Percentiles rank a stretch among this genome's conserved stretches.
These are phyloP conservation scores for Tipula helvola DNA, from an alignment of 2,888 invertebrate genomes.

Conservation along the genomic window DNA sequence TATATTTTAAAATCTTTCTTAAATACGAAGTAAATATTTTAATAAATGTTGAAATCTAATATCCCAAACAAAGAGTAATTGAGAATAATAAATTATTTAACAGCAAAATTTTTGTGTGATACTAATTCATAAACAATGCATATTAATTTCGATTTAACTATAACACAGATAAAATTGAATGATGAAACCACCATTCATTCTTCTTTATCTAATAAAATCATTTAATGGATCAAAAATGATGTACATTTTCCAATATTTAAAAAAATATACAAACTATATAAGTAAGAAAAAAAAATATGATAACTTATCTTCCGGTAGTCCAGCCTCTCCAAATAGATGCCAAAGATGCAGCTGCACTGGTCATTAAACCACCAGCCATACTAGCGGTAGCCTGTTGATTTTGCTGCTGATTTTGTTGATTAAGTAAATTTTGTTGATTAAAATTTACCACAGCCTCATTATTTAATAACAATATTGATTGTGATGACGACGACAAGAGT, in stretches of 20 bases:
- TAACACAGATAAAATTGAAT: background rate
- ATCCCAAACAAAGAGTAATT: too few relatives aligned
- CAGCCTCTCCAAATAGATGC: constrained; percentile 70
- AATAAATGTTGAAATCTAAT: too few relatives aligned
- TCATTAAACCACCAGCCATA: constrained; percentile 61
- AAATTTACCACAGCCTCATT: constrained; percentile 19
- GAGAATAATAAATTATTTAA: too few relatives aligned
- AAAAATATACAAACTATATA: background rate
- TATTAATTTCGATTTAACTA: background rate
- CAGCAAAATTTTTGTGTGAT: too few relatives aligned
- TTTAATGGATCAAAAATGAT: background rate
- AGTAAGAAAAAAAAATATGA: background rate
- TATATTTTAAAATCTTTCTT: too few relatives aligned
- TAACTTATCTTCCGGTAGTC: constrained; percentile 30
- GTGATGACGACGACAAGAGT: background rate
- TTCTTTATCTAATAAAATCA: background rate
- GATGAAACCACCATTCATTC: background rate
- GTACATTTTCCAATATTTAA: background rate
- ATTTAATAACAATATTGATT: constrained; percentile 6
- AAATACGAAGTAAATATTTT: too few relatives aligned
- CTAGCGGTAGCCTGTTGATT: constrained; percentile 34
- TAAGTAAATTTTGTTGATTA: background rate
- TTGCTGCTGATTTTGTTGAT: constrained; percentile 6
- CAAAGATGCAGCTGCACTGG: constrained; percentile 70
- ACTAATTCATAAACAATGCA: background rate